Evolutionary conservation across 2,888 invertebrate genomes (phyloP).

Genomic region (Operophtera brumata): DNA sequence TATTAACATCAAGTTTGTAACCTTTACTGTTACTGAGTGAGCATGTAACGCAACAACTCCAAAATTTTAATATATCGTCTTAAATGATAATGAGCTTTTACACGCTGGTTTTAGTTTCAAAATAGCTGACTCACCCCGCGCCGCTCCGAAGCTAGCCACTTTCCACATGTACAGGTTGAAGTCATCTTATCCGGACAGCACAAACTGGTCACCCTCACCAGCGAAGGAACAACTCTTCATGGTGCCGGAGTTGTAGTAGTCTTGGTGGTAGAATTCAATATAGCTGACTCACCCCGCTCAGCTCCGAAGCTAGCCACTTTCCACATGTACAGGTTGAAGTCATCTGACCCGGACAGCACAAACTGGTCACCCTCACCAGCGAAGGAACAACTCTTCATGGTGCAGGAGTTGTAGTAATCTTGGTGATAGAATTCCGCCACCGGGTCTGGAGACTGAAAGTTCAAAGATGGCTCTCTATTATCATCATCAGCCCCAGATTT

Average conservation of each 20-base stretch:
- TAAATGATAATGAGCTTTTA: neutral
- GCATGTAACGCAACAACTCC: no score
- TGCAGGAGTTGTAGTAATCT: conserved; percentile 97
- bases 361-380: conserved; percentile 94
- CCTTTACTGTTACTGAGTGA: no score
- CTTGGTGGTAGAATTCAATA: conserved; percentile 95
- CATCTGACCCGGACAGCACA: conserved; percentile 96
- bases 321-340: conserved; percentile 98
- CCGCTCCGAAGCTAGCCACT: conserved; percentile 84
- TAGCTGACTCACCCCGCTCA: conserved; percentile 21
- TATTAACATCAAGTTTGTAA: no score
- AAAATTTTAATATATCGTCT: no score
- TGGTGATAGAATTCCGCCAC: conserved; percentile 94
- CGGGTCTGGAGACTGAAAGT: conserved; percentile 84
- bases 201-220: conserved; percentile 92
- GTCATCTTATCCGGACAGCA: conserved; percentile 97
- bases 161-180: conserved; percentile 98
- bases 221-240: conserved; percentile 98
- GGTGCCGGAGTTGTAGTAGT: conserved; percentile 97
- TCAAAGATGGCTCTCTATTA: no score
- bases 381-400: conserved; percentile 98
- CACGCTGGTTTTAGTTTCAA: conserved; percentile 16
- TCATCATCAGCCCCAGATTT: no score
- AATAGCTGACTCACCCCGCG: conserved; percentile 3
- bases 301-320: conserved; percentile 86